Evolutionary conservation across 2,888 invertebrate species (phyloP).

Genomic region (Keiferia lycopersicella): DNA sequence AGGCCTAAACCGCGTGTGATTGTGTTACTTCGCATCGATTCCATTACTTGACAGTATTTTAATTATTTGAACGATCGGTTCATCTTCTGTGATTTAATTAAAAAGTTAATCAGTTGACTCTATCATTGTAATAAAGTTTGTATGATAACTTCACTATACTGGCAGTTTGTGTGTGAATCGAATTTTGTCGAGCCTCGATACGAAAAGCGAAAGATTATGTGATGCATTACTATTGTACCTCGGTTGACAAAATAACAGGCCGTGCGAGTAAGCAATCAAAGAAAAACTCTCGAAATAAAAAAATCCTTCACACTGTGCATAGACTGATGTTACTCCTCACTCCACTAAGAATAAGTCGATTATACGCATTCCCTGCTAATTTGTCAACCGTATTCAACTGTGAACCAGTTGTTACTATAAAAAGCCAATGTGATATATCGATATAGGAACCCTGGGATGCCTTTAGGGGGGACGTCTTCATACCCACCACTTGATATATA

Average conservation of each 20-base stretch:
- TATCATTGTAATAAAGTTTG: slow-evolving; percentile 26
- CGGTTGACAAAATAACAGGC: slow-evolving; percentile 33
- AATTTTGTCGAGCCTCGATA: slow-evolving; percentile 39
- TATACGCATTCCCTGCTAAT: slow-evolving; percentile 17
- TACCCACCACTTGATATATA: slow-evolving; percentile 19
- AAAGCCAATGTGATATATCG: slow-evolving; percentile 58
- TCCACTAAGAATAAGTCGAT: slow-evolving; percentile 18
- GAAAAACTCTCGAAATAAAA: slow-evolving; percentile 15
- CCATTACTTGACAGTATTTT: slow-evolving; percentile 48
- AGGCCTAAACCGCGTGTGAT: slow-evolving; percentile 21
- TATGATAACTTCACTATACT: slow-evolving; percentile 32
- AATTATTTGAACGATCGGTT: slow-evolving; percentile 39
- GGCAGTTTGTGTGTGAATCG: slow-evolving; percentile 43
- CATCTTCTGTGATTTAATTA: slow-evolving; percentile 45
- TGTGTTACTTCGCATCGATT: slow-evolving; percentile 38
- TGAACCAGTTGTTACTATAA: slow-evolving; percentile 49
- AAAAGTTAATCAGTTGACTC: slow-evolving; percentile 26
- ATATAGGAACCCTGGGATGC: slow-evolving; percentile 48
- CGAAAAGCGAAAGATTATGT: slow-evolving; percentile 64
- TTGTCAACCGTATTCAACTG: slow-evolving; percentile 47
- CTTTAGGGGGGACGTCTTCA: slow-evolving; percentile 33
- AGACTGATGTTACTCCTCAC: slow-evolving; percentile 14
- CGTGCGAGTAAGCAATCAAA: slow-evolving; percentile 25
- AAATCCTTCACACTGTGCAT: slow-evolving; percentile 14
- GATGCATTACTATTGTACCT: slow-evolving; percentile 58